Evolutionary conservation across 2,888 invertebrate species (phyloP).

Genomic region (Marronus borbonicus): DNA sequence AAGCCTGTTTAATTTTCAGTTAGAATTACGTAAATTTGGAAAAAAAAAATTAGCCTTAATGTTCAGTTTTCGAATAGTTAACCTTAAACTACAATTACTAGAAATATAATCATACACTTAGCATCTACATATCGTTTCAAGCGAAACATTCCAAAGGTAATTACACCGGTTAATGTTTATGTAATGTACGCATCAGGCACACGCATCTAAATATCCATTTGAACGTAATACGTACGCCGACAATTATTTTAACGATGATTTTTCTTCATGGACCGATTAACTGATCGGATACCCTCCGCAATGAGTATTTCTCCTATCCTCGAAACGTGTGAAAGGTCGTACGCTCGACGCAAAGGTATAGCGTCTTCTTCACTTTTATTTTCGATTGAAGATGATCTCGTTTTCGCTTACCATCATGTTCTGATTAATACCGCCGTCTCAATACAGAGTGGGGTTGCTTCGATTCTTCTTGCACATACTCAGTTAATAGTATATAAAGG

Average conservation of each 20-base stretch:
- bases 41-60: no score
- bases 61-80: no score
- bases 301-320: neutral
- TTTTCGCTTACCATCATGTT: conserved; percentile 61
- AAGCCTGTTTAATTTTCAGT: no score
- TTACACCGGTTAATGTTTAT: neutral
- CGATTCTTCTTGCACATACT: conserved; percentile 56
- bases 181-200: neutral
- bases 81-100: no score
- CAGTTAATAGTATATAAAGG: conserved; percentile 64
- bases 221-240: neutral
- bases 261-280: neutral
- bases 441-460: conserved; percentile 62
- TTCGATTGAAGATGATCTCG: conserved; percentile 64
- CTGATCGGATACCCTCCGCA: conserved; percentile 6
- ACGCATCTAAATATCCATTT: neutral
- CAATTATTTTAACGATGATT: neutral
- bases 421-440: conserved; percentile 60
- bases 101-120: no score
- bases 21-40: no score
- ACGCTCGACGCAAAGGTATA: neutral
- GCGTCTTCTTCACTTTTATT: conserved; percentile 59
- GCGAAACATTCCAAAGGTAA: neutral
- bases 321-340: conserved; percentile 41
- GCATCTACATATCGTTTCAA: neutral